Evolutionary conservation across 2,888 invertebrate genomes (phyloP).

Genomic region (Stenolophus ochropezus): DNA sequence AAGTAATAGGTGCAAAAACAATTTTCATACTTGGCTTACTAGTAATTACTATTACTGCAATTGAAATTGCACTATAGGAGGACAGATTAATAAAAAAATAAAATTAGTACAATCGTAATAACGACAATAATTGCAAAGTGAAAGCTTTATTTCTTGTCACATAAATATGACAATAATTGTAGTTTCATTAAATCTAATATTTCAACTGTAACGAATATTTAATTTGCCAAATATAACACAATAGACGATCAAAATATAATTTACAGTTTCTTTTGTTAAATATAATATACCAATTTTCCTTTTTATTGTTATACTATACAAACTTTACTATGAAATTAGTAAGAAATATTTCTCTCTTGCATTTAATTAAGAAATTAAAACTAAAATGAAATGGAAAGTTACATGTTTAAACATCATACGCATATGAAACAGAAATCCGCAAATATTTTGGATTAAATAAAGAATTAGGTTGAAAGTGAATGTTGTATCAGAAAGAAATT

Average conservation of each 20-base stretch:
- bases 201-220: slow-evolving; percentile 22
- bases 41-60: too few species aligned
- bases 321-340: background rate
- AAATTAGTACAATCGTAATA: background rate
- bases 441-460: slow-evolving; percentile 50
- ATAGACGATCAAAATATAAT: background rate
- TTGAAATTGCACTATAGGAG: too few species aligned
- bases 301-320: background rate
- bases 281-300: slow-evolving; percentile 12
- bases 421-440: slow-evolving; percentile 31
- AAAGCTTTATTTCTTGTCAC: background rate
- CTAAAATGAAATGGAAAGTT: slow-evolving; percentile 41
- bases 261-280: background rate
- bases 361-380: slow-evolving; percentile 30
- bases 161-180: slow-evolving; percentile 1
- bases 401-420: slow-evolving; percentile 15
- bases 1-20: slow-evolving; percentile 3
- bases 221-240: slow-evolving; percentile 31
- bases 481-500: slow-evolving; percentile 35
- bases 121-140: slow-evolving; percentile 15
- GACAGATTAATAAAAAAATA: background rate
- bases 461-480: slow-evolving; percentile 57
- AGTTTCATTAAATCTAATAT: slow-evolving; percentile 13
- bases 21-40: background rate
- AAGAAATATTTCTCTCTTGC: slow-evolving; percentile 12